A percentile compares a stretch with the other conserved stretches of the same genome.
Evolutionary conservation across 2,888 invertebrate genomes (phyloP).

Genomic region (Apamea sordens): DNA sequence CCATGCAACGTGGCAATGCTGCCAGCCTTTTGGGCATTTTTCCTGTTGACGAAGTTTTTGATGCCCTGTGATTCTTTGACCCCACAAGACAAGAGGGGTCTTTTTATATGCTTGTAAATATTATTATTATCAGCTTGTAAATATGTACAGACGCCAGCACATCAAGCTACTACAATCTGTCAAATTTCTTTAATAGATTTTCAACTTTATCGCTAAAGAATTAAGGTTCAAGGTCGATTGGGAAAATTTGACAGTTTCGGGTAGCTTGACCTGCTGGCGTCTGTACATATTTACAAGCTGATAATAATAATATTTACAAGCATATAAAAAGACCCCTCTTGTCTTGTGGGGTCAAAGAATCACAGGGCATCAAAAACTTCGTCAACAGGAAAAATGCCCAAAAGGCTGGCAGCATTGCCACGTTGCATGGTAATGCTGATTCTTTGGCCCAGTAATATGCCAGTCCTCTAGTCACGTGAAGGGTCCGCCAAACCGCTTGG

Average conservation of each 20-base stretch:
- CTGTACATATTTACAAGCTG: no score
- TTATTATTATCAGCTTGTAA: no score
- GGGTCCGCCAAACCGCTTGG: neutral
- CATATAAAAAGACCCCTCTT: neutral
- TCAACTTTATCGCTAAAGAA: no score
- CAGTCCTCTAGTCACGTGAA: neutral
- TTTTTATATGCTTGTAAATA: neutral
- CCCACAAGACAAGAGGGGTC: no score
- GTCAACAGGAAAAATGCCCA: neutral
- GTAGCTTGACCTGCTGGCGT: no score
- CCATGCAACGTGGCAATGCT: neutral
- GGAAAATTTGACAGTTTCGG: no score
- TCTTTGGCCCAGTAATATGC: neutral
- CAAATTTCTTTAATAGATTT: no score
- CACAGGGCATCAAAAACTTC: neutral
- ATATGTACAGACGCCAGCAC: no score
- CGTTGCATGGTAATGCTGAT: neutral
- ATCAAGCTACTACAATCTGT: no score
- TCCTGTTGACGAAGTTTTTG: neutral
- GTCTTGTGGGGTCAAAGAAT: neutral
- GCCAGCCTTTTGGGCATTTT: neutral
- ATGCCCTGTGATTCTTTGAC: neutral
- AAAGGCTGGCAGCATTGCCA: neutral
- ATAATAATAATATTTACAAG: neutral
- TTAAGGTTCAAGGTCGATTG: no score